Percentiles rank a stretch among this genome's conserved stretches.
phyloP scores from a whole-genome alignment of 2,113 vertebrate genomes.

The Climacteris rufus region DNA sequence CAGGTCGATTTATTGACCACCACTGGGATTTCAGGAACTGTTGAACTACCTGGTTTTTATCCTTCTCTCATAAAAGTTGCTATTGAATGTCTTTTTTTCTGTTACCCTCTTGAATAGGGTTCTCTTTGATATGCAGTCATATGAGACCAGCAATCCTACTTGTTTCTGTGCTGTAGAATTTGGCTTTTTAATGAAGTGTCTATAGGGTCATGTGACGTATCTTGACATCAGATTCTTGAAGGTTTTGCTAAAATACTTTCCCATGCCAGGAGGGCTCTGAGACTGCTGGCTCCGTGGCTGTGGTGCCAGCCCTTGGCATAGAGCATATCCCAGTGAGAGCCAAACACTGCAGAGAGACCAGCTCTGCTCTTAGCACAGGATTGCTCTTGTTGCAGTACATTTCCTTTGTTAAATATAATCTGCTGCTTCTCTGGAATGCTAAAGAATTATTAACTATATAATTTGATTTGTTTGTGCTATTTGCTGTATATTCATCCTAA shows the following conservation, averaged over 20 bases:
- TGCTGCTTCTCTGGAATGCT: neutral
- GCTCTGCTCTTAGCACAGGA: neutral
- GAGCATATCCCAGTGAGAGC: neutral
- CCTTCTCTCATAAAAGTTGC: conserved; percentile 47
- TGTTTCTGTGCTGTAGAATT: neutral
- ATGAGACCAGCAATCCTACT: neutral
- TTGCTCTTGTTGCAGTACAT: neutral
- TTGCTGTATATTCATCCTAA: neutral
- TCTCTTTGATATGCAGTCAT: conserved; percentile 25
- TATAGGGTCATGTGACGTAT: neutral
- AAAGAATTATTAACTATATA: neutral
- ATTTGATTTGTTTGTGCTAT: neutral
- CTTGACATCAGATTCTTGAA: neutral
- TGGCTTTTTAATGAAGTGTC: neutral
- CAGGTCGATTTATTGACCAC: conserved; percentile 74
- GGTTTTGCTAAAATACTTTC: neutral
- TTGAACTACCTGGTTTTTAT: conserved; percentile 64
- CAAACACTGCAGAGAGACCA: neutral
- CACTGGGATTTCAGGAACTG: conserved; percentile 72
- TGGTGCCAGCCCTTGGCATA: neutral
- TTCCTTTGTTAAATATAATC: neutral
- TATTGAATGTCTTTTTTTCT: conserved; percentile 36
- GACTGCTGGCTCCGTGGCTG: neutral
- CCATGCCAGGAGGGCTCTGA: neutral
- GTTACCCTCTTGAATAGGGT: conserved; percentile 6